phyloP scores from a whole-genome alignment of 2,797 vertebrate species.

The Amblyraja radiata region DNA sequence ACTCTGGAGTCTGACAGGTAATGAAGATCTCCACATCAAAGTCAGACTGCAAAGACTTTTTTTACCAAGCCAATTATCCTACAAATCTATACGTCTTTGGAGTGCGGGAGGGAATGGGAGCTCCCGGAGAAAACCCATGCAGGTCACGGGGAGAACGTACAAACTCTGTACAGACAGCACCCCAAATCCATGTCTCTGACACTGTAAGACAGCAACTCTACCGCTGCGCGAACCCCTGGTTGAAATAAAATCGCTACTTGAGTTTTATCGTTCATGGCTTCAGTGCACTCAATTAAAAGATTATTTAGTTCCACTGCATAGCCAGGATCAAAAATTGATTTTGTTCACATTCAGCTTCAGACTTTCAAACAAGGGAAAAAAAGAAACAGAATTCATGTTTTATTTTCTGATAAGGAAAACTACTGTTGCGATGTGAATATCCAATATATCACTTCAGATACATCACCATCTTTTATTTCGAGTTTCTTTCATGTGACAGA shows the following conservation, averaged over 20 bases:
- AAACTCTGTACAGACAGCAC: too few relatives aligned
- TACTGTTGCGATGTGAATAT: neutral
- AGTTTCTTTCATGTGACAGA: neutral
- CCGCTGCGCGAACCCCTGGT: neutral
- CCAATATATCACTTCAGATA: neutral
- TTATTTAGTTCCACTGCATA: neutral
- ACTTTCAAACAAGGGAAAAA: neutral
- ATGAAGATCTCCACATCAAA: neutral
- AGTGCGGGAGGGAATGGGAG: too few relatives aligned
- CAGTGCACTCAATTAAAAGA: neutral
- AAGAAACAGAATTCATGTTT: neutral
- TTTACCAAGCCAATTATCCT: too few relatives aligned
- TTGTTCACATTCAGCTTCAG: neutral
- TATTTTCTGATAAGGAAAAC: neutral
- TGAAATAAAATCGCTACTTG: neutral
- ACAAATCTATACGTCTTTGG: too few relatives aligned
- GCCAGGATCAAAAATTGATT: neutral
- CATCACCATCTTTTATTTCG: neutral
- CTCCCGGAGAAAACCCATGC: too few relatives aligned
- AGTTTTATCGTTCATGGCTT: neutral
- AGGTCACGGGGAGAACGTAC: too few relatives aligned
- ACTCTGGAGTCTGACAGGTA: neutral
- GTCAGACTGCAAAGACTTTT: neutral
- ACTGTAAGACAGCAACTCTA: too few relatives aligned
- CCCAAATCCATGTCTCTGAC: too few relatives aligned